These are phyloP conservation scores for Neogobius melanostomus DNA, from an alignment of 2,113 vertebrate genomes.

Conservation along the genomic window DNA sequence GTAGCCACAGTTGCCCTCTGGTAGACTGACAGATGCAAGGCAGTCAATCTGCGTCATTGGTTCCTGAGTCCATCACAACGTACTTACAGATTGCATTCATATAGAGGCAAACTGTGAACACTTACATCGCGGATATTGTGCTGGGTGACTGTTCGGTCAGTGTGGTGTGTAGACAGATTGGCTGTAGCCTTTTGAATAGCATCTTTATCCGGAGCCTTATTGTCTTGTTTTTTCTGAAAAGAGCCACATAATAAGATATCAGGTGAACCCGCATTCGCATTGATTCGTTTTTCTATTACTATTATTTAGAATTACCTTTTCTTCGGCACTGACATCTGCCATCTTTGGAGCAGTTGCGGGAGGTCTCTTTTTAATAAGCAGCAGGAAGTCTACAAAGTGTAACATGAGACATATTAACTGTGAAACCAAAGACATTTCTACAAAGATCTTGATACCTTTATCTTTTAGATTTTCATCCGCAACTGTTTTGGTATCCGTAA, in stretches of 20 bases:
- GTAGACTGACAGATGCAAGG: too few relatives aligned
- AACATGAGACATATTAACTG: slow-evolving; percentile 3
- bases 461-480: slow-evolving; percentile 93
- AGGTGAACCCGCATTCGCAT: not conserved
- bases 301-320: slow-evolving; percentile 78
- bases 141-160: slow-evolving; percentile 85
- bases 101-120: slow-evolving; percentile 10
- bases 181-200: slow-evolving; percentile 91
- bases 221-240: slow-evolving; percentile 90
- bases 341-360: slow-evolving; percentile 85
- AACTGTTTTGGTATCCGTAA: slow-evolving; percentile 88
- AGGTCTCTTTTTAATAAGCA: slow-evolving; percentile 88
- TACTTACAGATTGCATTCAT: too few relatives aligned
- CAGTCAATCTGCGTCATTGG: too few relatives aligned
- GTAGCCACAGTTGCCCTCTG: too few relatives aligned
- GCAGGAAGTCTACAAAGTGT: slow-evolving; percentile 81
- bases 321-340: slow-evolving; percentile 87
- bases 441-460: slow-evolving; percentile 74
- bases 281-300: not conserved
- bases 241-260: not conserved
- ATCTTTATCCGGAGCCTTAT: slow-evolving; percentile 95
- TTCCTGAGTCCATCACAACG: too few relatives aligned
- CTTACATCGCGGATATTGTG: slow-evolving; percentile 94
- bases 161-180: slow-evolving; percentile 80
- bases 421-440: not conserved